Percentiles rank a stretch among this genome's conserved stretches.
These are phyloP conservation scores for Timandra comae DNA, from an alignment of 2,888 invertebrate genomes.

Conservation along the genomic window DNA sequence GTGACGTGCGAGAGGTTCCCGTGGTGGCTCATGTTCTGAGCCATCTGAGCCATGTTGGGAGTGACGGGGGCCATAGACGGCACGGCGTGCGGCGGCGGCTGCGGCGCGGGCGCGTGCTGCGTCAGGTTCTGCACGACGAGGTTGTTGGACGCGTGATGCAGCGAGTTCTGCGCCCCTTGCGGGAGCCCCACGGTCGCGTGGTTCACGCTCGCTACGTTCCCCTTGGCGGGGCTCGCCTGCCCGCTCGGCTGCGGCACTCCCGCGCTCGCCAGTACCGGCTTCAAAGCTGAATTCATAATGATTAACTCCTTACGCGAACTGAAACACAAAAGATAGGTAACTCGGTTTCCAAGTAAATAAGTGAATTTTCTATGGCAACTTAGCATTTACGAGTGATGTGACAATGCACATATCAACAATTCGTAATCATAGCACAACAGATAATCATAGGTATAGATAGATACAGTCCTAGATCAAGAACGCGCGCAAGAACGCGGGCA, in stretches of 20 bases:
- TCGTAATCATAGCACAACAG: constrained; percentile 69
- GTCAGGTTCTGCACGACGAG: constrained; percentile 60
- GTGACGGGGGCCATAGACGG: constrained; percentile 71
- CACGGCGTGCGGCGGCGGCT: constrained; percentile 48
- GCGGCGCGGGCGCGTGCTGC: constrained; percentile 48
- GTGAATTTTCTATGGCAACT: no score
- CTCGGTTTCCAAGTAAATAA: constrained; percentile 1
- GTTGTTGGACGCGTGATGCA: constrained; percentile 49
- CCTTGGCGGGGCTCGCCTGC: constrained; percentile 64
- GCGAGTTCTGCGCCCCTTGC: constrained; percentile 60
- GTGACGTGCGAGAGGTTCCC: constrained; percentile 67
- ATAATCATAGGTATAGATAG: constrained; percentile 40
- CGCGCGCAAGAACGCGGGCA: constrained; percentile 62
- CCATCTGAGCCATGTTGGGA: constrained; percentile 72
- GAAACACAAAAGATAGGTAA: constrained; percentile 51
- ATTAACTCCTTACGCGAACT: constrained; percentile 40
- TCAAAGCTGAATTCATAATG: constrained; percentile 79
- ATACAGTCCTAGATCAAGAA: constrained; percentile 38
- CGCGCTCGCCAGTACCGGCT: constrained; percentile 75
- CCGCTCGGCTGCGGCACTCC: constrained; percentile 64
- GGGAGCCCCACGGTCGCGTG: constrained; percentile 60
- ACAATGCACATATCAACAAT: constrained; percentile 60
- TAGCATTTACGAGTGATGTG: constrained; percentile 48
- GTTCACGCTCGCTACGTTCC: constrained; percentile 60
- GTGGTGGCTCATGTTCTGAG: constrained; percentile 73